phyloP scores from a whole-genome alignment of 2,797 vertebrate genomes.

The Triplophysa yarkandensis region DNA sequence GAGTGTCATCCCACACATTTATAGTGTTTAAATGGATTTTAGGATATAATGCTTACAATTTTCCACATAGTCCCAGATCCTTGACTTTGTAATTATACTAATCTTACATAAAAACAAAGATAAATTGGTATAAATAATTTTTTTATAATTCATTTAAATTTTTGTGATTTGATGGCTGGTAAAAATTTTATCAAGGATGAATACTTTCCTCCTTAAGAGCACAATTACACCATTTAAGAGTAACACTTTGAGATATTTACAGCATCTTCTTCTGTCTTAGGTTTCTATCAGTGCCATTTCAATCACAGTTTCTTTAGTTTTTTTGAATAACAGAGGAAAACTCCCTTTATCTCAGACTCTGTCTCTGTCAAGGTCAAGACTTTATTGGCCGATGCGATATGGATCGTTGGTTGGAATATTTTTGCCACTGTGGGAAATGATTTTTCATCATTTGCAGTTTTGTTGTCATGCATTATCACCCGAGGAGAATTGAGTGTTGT shows the following conservation, averaged over 20 bases:
- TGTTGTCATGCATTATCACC: constrained; percentile 68
- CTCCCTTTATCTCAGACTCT: constrained; percentile 63
- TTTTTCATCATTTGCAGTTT: constrained; percentile 62
- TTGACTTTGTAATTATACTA: background rate
- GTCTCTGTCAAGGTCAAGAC: constrained; percentile 69
- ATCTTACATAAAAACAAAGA: background rate
- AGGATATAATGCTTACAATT: background rate
- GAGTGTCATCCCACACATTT: background rate
- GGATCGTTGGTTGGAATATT: constrained; percentile 64
- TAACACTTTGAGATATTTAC: constrained; percentile 25
- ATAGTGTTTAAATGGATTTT: background rate
- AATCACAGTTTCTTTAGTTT: constrained; percentile 4
- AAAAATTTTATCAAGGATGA: background rate
- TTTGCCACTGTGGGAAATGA: constrained; percentile 63
- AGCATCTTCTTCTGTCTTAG: background rate
- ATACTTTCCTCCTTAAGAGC: constrained; percentile 48
- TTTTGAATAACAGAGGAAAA: constrained; percentile 48
- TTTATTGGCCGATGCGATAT: constrained; percentile 67
- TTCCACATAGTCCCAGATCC: background rate
- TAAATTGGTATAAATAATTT: background rate
- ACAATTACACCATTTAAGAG: constrained; percentile 64
- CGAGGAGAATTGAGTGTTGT: constrained; percentile 65
- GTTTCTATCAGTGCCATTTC: constrained; percentile 59
- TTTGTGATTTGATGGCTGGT: background rate
- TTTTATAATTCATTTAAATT: background rate